Percentiles rank a stretch among this genome's conserved stretches.
phyloP scores from a whole-genome alignment of 64 coral and sea anemone species.

The Actinia equina region DNA sequence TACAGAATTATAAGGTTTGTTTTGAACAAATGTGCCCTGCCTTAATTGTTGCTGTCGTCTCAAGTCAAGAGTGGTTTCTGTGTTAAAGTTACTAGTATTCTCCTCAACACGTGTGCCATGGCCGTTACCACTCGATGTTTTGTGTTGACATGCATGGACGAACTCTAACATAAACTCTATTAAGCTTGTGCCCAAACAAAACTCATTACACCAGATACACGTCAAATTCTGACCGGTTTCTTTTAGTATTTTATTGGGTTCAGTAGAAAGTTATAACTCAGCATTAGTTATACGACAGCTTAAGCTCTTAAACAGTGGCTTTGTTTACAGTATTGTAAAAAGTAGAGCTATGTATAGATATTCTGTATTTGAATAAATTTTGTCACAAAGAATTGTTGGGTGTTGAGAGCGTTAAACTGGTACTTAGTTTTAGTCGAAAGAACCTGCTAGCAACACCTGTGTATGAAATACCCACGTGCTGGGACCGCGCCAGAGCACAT shows the following conservation, averaged over 20 bases:
- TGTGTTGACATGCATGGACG: not conserved
- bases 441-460: not conserved
- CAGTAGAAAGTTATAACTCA: not conserved
- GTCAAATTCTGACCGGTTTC: not conserved
- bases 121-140: not conserved
- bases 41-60: not conserved
- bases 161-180: not conserved
- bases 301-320: not conserved
- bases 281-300: not conserved
- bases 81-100: not conserved
- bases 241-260: too few species aligned
- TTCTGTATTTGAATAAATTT: not conserved
- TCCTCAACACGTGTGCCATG: not conserved
- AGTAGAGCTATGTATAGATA: not conserved
- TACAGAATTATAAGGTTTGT: not conserved
- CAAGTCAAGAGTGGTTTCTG: not conserved
- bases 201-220: not conserved
- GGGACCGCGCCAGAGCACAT: not conserved
- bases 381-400: not conserved
- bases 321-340: not conserved
- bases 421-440: not conserved
- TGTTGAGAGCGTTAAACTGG: not conserved
- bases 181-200: not conserved
- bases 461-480: not conserved
- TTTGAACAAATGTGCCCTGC: not conserved